These are phyloP conservation scores for Crotalus helleri DNA, from an alignment of 2,113 vertebrate genomes.

Conservation along the genomic window DNA sequence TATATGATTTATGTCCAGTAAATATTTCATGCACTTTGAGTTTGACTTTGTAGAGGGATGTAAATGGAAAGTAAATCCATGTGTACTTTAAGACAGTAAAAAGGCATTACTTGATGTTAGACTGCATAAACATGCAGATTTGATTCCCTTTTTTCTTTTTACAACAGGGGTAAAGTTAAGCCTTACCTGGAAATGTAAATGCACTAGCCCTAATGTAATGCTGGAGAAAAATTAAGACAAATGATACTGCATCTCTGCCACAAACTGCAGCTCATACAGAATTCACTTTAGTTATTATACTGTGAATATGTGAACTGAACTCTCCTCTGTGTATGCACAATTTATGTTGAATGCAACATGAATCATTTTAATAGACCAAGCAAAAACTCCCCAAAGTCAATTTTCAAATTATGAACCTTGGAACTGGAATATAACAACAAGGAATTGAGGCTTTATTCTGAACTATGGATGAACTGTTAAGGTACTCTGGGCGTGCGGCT, in stretches of 20 bases:
- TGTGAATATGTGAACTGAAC: slow-evolving; percentile 75
- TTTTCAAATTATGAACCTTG: slow-evolving; percentile 88
- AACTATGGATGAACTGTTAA: slow-evolving; percentile 73
- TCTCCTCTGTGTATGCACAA: slow-evolving; percentile 92
- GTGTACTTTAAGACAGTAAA: slow-evolving; percentile 87
- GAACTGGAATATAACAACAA: slow-evolving; percentile 79
- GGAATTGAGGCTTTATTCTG: slow-evolving; percentile 75
- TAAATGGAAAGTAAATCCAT: slow-evolving; percentile 92
- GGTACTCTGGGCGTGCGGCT: slow-evolving; percentile 62
- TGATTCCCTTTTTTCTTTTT: slow-evolving; percentile 80
- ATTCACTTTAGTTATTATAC: slow-evolving; percentile 83
- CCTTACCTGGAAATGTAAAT: slow-evolving; percentile 81
- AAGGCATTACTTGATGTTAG: slow-evolving; percentile 89
- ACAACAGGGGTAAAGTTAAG: slow-evolving; percentile 76
- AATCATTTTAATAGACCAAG: slow-evolving; percentile 96
- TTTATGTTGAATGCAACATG: slow-evolving; percentile 91
- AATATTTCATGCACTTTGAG: slow-evolving; percentile 91
- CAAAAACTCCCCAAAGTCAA: slow-evolving; percentile 85
- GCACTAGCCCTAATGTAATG: slow-evolving; percentile 76
- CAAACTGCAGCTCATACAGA: slow-evolving; percentile 78
- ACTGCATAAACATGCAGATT: slow-evolving; percentile 93
- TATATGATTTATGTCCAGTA: slow-evolving; percentile 67
- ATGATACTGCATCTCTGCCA: slow-evolving; percentile 80
- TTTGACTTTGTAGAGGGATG: slow-evolving; percentile 79
- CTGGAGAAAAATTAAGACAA: slow-evolving; percentile 81